Evolutionary conservation across 2,888 invertebrate species (phyloP).

Genomic region (Pyrrhosoma nymphula): DNA sequence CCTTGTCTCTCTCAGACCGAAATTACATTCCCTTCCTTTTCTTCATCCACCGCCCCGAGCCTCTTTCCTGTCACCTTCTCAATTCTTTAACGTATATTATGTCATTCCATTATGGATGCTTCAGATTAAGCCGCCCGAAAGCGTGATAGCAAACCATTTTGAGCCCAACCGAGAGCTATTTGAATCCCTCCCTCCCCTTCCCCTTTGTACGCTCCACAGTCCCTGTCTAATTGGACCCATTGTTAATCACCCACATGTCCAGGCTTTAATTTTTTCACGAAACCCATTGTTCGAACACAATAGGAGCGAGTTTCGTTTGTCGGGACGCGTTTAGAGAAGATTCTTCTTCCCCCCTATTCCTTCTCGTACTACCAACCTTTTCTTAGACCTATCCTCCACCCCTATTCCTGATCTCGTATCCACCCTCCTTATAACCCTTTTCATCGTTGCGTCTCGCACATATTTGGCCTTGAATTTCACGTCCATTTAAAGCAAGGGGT

Average conservation of each 20-base stretch:
- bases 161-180: neutral
- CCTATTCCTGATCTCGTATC: neutral
- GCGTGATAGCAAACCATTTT: conserved; percentile 25
- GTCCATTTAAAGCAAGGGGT: neutral
- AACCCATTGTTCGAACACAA: conserved; percentile 49
- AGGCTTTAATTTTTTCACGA: conserved; percentile 20
- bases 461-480: neutral
- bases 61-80: neutral
- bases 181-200: neutral
- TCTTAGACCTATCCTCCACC: no score
- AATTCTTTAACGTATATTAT: conserved; percentile 29
- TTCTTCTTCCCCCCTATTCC: neutral
- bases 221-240: conserved; percentile 35
- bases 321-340: conserved; percentile 33
- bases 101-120: conserved; percentile 37
- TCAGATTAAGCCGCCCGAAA: neutral
- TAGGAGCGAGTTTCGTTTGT: conserved; percentile 48
- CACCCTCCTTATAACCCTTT: neutral
- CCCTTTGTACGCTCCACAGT: neutral
- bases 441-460: neutral
- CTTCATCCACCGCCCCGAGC: neutral
- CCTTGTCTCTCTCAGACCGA: neutral
- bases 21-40: neutral
- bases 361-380: no score
- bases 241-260: conserved; percentile 48